Percentiles rank a stretch among this genome's conserved stretches.
Conservation (phyloP, 2,797 vertebrate species). For the Nothura maculosa region DNA sequence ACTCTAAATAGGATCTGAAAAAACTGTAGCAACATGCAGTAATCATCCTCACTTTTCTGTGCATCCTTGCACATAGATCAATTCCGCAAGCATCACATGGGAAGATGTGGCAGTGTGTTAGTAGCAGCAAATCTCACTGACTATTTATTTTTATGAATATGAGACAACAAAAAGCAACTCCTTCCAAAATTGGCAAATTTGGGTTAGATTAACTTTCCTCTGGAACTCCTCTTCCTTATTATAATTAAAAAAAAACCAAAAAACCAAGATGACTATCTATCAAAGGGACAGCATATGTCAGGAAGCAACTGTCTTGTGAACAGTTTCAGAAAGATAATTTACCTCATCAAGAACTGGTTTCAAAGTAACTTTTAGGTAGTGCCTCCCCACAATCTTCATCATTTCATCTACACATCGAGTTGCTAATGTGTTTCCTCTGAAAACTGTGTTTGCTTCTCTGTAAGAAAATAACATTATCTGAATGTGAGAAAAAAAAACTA, state of each 20-base stretch:
- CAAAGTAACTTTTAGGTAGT: conserved; percentile 96
- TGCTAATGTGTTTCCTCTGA: conserved; percentile 95
- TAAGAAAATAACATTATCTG: conserved; percentile 56
- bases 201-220: not conserved
- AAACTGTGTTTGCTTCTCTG: conserved; percentile 98
- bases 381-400: conserved; percentile 98
- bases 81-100: not conserved
- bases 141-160: not conserved
- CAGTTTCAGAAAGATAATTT: not conserved
- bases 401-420: conserved; percentile 98
- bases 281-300: not conserved
- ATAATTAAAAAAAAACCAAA: not conserved
- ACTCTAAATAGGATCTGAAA: not conserved
- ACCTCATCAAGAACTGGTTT: conserved; percentile 98
- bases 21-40: not conserved
- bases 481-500: not conserved
- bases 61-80: not conserved
- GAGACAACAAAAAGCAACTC: not conserved
- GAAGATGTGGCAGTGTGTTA: not conserved
- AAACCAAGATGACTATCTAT: not conserved
- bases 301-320: not conserved
- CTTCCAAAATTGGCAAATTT: not conserved
- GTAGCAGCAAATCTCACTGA: not conserved
- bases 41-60: not conserved
- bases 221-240: not conserved